phyloP scores from a whole-genome alignment of 1,140 invertebrate genomes.

The Psix sp. region DNA sequence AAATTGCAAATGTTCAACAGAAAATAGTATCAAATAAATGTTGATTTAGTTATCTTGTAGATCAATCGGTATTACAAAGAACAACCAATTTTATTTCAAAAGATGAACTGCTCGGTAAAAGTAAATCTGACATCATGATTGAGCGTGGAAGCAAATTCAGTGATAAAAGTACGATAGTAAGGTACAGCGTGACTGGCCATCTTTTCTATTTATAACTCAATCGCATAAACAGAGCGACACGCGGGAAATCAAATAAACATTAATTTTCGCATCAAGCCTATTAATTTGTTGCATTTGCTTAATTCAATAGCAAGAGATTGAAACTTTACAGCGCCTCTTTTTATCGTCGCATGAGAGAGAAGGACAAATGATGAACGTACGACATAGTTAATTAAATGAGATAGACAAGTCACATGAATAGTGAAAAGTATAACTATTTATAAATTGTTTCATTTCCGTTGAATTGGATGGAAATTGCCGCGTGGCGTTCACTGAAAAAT shows the following conservation, averaged over 20 bases:
- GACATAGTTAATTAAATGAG: neutral
- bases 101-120: constrained; percentile 3
- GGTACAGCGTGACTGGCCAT: constrained; percentile 15
- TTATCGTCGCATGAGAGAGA: neutral
- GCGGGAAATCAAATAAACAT: constrained; percentile 27
- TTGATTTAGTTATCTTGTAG: too few relatives aligned
- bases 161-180: constrained; percentile 33
- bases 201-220: constrained; percentile 34
- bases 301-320: too few relatives aligned
- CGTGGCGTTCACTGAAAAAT: constrained; percentile 6
- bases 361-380: too few relatives aligned
- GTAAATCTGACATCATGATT: constrained; percentile 22
- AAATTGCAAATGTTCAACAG: too few relatives aligned
- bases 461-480: constrained; percentile 31
- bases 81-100: neutral
- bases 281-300: constrained; percentile 10
- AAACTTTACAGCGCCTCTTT: neutral
- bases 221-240: constrained; percentile 13
- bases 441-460: constrained; percentile 33
- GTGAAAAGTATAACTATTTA: constrained; percentile 14
- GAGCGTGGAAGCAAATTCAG: constrained; percentile 33
- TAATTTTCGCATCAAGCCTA: constrained; percentile 7
- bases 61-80: too few relatives aligned
- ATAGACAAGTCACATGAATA: neutral
- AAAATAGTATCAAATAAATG: too few relatives aligned